Percentiles rank a stretch among this genome's conserved stretches.
phyloP scores from a whole-genome alignment of 2,797 vertebrate species.

The Hylomyscus alleni region DNA sequence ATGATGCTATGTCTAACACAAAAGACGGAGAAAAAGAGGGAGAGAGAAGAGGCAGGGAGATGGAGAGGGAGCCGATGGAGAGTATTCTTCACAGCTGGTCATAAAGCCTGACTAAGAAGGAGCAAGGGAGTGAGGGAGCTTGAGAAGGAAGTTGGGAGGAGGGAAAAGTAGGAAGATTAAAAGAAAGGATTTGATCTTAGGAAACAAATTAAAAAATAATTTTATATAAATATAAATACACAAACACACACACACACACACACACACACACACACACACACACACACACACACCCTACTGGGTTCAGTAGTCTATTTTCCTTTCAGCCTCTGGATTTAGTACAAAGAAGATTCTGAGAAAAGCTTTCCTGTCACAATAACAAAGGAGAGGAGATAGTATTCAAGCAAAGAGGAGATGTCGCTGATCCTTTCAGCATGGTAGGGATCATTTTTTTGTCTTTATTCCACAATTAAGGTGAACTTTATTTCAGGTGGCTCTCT shows the following conservation, averaged over 20 bases:
- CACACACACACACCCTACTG: neutral
- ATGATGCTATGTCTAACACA: neutral
- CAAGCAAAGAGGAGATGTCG: neutral
- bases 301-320: neutral
- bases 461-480: conserved; percentile 25
- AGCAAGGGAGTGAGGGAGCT: too few species aligned
- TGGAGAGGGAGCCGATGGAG: too few species aligned
- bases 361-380: neutral
- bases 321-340: conserved; percentile 32
- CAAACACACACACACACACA: too few species aligned
- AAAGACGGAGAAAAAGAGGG: too few species aligned
- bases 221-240: too few species aligned
- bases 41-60: neutral
- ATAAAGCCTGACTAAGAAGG: too few species aligned
- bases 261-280: too few species aligned
- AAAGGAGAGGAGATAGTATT: neutral
- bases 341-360: conserved; percentile 23
- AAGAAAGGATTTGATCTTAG: conserved; percentile 10
- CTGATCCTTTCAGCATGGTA: neutral
- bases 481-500: neutral
- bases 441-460: neutral
- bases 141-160: too few species aligned
- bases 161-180: neutral
- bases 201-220: neutral
- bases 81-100: too few species aligned